Base-by-base conservation (phyloP, 2,888 invertebrate species). In the Campaea margaritaria region DNA sequence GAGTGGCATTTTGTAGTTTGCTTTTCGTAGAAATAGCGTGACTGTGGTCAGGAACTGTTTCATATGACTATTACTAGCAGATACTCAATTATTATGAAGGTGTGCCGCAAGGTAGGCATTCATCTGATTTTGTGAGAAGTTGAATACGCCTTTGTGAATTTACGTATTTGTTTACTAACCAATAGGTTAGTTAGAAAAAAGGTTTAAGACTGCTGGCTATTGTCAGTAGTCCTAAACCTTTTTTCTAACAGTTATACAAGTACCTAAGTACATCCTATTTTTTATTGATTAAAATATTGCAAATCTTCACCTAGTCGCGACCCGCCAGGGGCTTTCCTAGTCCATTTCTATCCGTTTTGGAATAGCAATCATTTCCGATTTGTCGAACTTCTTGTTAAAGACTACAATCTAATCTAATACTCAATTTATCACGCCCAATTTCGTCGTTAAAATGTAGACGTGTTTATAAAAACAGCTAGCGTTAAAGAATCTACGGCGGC, bases 401-500 rank as follows among this genome's bases (percentile, higher is more conserved):
- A 60, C 59, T 54, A 31, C 52, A 50, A 60, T 53, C 41, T 51
- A 62, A 61, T 68, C 59, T 34, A 57, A 38, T 48, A 51, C 34
- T 16, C 54, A 16, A 67, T 67, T 65, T 46, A 59, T 64, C 69
- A 64, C 58, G 64, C 53, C 64, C 63, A 65, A 65, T 65, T 62
- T 62, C 13, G 51, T 53, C 41, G 43, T 60, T 57, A 53, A 46
- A 62, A 65, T 64, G 27, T 57, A 59, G 52, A 50, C 56, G 42
- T 41, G 42, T 58, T 45, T 57, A 59, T 51, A 52, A 61, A 55
- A 50, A 56, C 50, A 52, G 45, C 13, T 50, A 31, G 62, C 69
- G 72, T 67, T 65, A 46, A 71, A 72, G 69, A 73, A 76, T 75
- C 70, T 62, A 62, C 68, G 57, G 50, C 65, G 64, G 54, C 44